Evolutionary conservation across 2,113 vertebrate species (phyloP), one percentile per base, ranked within the genome.

Genomic region (Poeciliopsis retropinna): DNA sequence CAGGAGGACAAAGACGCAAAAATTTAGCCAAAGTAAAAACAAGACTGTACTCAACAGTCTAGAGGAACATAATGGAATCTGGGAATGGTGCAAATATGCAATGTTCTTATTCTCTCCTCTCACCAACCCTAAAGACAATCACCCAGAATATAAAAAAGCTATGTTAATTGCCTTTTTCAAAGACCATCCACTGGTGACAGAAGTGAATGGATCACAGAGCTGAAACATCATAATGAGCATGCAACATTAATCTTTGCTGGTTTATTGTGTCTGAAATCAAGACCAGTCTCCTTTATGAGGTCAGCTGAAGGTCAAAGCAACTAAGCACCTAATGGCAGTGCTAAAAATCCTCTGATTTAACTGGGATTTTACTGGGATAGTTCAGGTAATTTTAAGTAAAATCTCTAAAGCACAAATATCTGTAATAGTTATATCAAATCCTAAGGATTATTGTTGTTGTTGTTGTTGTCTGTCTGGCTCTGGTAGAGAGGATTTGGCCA

Each of bases 1-100:
- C 28, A 65, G 39, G 74, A 75, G 17, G 1, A 70, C 25, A 41
- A 54, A 64, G 70, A 66, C 30, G 27, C n/a, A 31, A 29, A 62
- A 67, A 8, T 47, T 70, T 4, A 82, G 41, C n/a, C 28, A 72
- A 72, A 54, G 25, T 54, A 25, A 15, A 54, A 54, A 8, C 19
- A 54, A 9, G 51, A 54, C 22, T 54, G 22, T 25, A 9, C 22
- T 25, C 51, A 22, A 54, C 19, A 60, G 27, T 71, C 64, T 63
- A 75, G 22, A 60, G 39, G 68, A 47, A 62, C 37, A 60, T 22
- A 27, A n/a, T 63, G 66, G 22, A 54, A 25, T 54, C 51, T 54
- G 51, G 78, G 39, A 10, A 29, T 70, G 75, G 6, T 28, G 57
- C 6, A 54, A 61, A 76, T 17, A 37, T 14, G 37, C 44, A 32